A percentile compares a stretch with the other conserved stretches of the same genome.
Evolutionary conservation across 2,888 invertebrate genomes (phyloP).

Genomic region (Sesia apiformis): DNA sequence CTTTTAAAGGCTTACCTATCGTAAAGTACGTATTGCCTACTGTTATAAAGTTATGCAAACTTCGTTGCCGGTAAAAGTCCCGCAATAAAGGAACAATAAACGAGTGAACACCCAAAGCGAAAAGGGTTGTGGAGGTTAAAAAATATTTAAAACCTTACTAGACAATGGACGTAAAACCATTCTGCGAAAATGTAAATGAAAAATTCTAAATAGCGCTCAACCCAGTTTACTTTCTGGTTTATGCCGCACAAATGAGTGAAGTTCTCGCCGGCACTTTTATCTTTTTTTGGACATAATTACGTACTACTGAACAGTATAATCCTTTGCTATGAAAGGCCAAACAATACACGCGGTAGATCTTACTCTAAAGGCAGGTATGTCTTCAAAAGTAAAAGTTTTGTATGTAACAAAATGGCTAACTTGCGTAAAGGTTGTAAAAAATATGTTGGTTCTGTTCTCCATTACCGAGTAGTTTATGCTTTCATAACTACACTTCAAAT

Average conservation of each 20-base stretch:
- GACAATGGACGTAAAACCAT: constrained; percentile 43
- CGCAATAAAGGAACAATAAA: constrained; percentile 53
- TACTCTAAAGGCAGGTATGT: neutral
- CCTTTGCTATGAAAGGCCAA: constrained; percentile 3
- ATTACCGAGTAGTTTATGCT: too few species aligned
- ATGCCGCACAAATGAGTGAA: constrained; percentile 33
- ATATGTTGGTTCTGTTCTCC: too few species aligned
- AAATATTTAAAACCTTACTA: constrained; percentile 41
- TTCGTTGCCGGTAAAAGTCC: constrained; percentile 41
- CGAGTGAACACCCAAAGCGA: constrained; percentile 45
- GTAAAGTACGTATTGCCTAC: neutral
- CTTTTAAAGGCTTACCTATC: neutral
- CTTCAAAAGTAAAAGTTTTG: neutral
- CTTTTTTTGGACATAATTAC: constrained; percentile 26
- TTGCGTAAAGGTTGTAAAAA: too few species aligned
- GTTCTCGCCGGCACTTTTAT: constrained; percentile 39
- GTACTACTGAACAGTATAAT: constrained; percentile 23
- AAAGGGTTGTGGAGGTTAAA: constrained; percentile 43
- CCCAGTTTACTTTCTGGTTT: constrained; percentile 26
- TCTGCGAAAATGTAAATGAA: constrained; percentile 42
- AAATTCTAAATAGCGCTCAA: constrained; percentile 33
- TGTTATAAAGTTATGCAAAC: constrained; percentile 43
- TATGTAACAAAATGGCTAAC: too few species aligned
- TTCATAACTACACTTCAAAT: too few species aligned
- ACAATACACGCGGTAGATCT: neutral